A percentile compares a stretch with the other conserved stretches of the same genome.
Evolutionary conservation across 1,140 invertebrate genomes (phyloP).

Genomic region (Vollenhovia emeryi): DNA sequence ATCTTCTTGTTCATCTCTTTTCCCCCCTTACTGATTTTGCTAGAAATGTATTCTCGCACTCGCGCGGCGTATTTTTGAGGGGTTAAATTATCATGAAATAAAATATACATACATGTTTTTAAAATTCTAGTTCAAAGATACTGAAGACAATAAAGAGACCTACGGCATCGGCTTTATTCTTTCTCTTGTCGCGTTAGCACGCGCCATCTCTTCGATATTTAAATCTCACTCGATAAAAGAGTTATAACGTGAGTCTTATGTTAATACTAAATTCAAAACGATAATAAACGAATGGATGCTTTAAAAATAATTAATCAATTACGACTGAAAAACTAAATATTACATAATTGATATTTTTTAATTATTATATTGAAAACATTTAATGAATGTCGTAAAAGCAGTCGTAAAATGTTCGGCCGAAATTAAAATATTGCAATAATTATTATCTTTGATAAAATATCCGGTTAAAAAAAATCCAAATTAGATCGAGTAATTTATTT

Average conservation of each 20-base stretch:
- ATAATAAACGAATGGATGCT: neutral
- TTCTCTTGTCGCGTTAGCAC: neutral
- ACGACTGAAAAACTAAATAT: neutral
- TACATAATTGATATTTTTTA: neutral
- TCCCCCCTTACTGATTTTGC: neutral
- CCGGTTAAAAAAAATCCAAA: neutral
- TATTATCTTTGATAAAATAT: neutral
- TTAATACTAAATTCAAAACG: conserved; percentile 1
- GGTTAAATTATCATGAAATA: neutral
- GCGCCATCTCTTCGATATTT: conserved; percentile 49
- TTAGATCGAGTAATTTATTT: neutral
- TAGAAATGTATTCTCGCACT: neutral
- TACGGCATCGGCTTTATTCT: conserved; percentile 37
- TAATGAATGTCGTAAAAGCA: neutral
- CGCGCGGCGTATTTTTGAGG: neutral
- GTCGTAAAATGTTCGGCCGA: neutral
- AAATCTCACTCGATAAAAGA: conserved; percentile 44
- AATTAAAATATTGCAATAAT: neutral
- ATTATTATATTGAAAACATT: neutral
- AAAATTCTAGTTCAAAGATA: neutral
- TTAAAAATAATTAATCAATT: neutral
- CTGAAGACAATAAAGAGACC: conserved; percentile 43
- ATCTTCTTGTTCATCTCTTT: neutral
- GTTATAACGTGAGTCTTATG: neutral
- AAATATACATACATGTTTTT: neutral